These are phyloP conservation scores for Lasaia peninsularis DNA, from an alignment of 1,140 invertebrate genomes.

Conservation along the genomic window DNA sequence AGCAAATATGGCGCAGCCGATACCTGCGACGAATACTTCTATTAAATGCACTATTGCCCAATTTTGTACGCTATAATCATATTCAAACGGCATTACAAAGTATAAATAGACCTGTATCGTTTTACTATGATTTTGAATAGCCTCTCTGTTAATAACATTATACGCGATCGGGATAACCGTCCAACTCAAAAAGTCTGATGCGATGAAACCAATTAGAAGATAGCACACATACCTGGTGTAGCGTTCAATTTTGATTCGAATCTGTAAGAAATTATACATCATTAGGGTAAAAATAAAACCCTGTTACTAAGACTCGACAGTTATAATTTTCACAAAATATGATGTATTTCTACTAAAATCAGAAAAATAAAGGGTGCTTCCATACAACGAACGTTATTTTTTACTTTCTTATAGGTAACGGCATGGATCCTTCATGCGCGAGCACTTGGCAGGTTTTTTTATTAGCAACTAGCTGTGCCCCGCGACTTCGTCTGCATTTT, in stretches of 20 bases:
- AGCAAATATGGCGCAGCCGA: slow-evolving; percentile 24
- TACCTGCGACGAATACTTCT: slow-evolving; percentile 22
- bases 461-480: too few relatives aligned
- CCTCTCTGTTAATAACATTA: slow-evolving; percentile 36
- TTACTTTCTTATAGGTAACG: too few relatives aligned
- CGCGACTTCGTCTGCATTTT: too few relatives aligned
- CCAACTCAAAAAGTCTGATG: slow-evolving; percentile 31
- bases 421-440: too few relatives aligned
- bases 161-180: slow-evolving; percentile 28
- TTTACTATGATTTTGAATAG: slow-evolving; percentile 30
- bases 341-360: too few relatives aligned
- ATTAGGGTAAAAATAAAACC: too few relatives aligned
- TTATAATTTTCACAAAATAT: too few relatives aligned
- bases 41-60: slow-evolving; percentile 32
- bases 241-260: slow-evolving; percentile 29
- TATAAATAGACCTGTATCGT: slow-evolving; percentile 37
- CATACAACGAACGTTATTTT: too few relatives aligned
- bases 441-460: too few relatives aligned
- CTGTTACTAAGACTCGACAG: too few relatives aligned
- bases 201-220: slow-evolving; percentile 31
- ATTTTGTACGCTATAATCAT: slow-evolving; percentile 31
- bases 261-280: slow-evolving; percentile 27
- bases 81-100: slow-evolving; percentile 39
- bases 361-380: too few relatives aligned
- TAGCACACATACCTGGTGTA: slow-evolving; percentile 28